Conservation (phyloP, 2,113 vertebrate genomes). For the Macheiramphus alcinus region DNA sequence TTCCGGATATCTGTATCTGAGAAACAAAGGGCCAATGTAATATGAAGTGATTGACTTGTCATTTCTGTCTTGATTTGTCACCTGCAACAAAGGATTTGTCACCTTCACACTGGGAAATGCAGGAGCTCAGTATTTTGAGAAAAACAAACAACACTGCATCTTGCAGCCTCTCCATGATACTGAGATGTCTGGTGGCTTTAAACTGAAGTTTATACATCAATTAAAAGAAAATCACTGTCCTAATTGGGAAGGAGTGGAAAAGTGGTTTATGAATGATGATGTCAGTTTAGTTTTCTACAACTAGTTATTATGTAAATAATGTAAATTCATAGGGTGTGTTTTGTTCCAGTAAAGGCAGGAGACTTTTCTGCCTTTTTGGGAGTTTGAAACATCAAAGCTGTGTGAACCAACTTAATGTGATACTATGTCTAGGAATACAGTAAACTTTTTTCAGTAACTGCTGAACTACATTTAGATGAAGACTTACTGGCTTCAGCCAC, state of each 20-base stretch:
- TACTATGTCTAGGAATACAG: background rate
- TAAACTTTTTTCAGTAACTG: background rate
- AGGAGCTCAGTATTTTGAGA: background rate
- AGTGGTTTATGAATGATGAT: background rate
- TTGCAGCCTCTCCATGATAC: background rate
- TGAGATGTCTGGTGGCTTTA: background rate
- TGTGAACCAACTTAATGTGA: background rate
- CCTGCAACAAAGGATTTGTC: background rate
- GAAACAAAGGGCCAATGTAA: background rate
- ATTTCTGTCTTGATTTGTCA: background rate
- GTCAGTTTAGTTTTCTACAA: background rate
- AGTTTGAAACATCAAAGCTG: background rate
- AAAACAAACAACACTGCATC: rapidly evolving
- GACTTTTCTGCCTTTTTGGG: background rate
- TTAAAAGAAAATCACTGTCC: background rate
- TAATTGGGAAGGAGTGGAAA: background rate
- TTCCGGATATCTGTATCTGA: background rate
- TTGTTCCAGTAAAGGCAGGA: background rate
- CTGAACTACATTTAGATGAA: background rate
- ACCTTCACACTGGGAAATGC: rapidly evolving
- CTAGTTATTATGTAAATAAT: background rate
- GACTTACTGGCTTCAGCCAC: background rate
- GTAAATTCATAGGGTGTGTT: background rate
- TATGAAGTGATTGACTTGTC: background rate
- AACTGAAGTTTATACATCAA: background rate